phyloP scores from a whole-genome alignment of 2,113 vertebrate genomes.

The Vidua macroura region DNA sequence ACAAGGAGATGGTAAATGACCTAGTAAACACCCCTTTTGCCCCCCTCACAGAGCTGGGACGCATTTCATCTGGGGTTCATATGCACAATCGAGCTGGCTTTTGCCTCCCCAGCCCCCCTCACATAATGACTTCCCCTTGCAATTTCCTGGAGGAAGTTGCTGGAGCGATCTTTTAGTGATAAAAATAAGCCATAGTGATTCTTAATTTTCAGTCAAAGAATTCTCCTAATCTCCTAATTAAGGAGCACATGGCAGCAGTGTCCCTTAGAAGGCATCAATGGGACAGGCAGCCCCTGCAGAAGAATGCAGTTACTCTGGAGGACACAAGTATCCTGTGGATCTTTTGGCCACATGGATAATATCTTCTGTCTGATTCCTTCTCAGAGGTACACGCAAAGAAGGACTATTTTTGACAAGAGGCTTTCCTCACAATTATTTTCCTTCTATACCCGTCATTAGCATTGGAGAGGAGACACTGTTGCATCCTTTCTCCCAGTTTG shows the following conservation, averaged over 20 bases:
- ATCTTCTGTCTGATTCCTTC: background rate
- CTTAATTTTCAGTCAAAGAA: constrained; percentile 69
- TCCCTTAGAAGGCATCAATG: constrained; percentile 53
- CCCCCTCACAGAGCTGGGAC: constrained; percentile 41
- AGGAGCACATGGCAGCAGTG: constrained; percentile 11
- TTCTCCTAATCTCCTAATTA: constrained; percentile 64
- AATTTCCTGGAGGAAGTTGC: constrained; percentile 79
- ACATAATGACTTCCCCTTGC: constrained; percentile 79
- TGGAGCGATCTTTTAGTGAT: constrained; percentile 68
- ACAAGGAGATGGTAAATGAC: constrained; percentile 72
- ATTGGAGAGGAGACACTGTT: background rate
- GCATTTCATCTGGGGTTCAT: constrained; percentile 74
- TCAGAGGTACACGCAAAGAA: background rate
- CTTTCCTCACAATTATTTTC: background rate
- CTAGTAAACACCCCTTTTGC: constrained; percentile 65
- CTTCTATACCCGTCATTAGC: background rate
- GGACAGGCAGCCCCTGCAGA: background rate
- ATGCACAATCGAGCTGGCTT: constrained; percentile 39
- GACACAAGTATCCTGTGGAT: background rate
- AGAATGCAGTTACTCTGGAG: constrained; percentile 20
- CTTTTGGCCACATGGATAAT: background rate
- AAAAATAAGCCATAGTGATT: constrained; percentile 66
- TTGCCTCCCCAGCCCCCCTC: constrained; percentile 28
- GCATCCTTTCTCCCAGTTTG: background rate
- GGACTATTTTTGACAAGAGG: background rate